These are phyloP conservation scores for Lophotis ruficrista DNA, from an alignment of 2,113 vertebrate species.

Conservation along the genomic window DNA sequence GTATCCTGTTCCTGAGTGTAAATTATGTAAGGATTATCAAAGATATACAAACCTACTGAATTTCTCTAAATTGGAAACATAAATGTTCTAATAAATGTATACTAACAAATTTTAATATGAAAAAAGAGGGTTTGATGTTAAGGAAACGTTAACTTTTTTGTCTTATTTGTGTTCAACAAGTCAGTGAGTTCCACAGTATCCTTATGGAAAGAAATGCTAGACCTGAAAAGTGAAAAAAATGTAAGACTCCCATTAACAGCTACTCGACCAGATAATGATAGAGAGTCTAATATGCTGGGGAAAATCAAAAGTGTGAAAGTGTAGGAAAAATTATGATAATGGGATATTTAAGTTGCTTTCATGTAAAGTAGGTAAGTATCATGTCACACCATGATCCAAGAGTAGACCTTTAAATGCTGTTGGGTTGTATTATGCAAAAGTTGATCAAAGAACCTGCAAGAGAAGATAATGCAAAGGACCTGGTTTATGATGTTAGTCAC, in stretches of 20 bases:
- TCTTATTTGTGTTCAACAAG: not conserved
- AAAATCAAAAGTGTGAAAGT: not conserved
- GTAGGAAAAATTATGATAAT: not conserved
- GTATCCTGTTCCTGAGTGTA: not conserved
- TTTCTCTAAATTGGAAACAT: not conserved
- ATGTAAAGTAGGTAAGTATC: not conserved
- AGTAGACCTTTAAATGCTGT: not conserved
- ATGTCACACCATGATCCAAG: not conserved
- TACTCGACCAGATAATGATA: not conserved
- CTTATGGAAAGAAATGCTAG: not conserved
- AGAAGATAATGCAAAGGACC: not conserved
- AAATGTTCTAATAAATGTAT: not conserved
- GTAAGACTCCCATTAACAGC: not conserved
- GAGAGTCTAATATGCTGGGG: not conserved
- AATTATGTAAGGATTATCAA: not conserved
- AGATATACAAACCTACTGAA: not conserved
- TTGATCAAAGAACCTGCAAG: not conserved
- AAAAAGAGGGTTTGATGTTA: not conserved
- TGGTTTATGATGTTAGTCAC: not conserved
- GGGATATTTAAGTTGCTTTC: not conserved
- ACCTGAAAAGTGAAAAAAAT: not conserved
- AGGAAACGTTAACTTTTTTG: not conserved
- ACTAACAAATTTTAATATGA: not conserved
- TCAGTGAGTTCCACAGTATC: not conserved
- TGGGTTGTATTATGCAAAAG: not conserved